Evolutionary conservation across 2,797 vertebrate species (phyloP).

Genomic region (Craterocephalus amniculus): DNA sequence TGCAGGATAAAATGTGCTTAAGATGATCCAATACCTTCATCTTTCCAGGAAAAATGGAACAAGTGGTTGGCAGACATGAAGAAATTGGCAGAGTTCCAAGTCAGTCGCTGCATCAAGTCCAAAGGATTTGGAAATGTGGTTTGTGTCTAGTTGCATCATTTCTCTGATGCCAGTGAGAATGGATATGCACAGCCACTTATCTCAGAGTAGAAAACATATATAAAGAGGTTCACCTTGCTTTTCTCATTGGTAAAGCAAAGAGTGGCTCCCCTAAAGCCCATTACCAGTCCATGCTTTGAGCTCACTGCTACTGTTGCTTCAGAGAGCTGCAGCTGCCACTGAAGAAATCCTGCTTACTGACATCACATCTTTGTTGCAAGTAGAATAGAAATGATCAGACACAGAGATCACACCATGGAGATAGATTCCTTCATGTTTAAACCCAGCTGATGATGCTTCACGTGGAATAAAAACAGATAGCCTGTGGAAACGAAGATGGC

Average conservation of each 20-base stretch:
- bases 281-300: neutral
- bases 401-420: neutral
- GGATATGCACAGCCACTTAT: neutral
- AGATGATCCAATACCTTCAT: neutral
- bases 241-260: neutral
- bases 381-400: neutral
- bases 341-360: neutral
- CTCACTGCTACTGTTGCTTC: neutral
- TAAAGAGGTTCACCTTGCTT: neutral
- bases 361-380: neutral
- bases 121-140: neutral
- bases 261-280: neutral
- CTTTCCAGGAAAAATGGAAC: neutral
- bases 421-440: neutral
- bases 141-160: neutral
- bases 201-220: neutral
- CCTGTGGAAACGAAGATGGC: neutral
- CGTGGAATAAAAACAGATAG: neutral
- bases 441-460: neutral
- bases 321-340: neutral
- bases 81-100: neutral
- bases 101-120: neutral
- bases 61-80: neutral
- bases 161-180: neutral
- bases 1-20: neutral